Conservation (phyloP, 1,140 invertebrate genomes). For the Trissolcus basalis region DNA sequence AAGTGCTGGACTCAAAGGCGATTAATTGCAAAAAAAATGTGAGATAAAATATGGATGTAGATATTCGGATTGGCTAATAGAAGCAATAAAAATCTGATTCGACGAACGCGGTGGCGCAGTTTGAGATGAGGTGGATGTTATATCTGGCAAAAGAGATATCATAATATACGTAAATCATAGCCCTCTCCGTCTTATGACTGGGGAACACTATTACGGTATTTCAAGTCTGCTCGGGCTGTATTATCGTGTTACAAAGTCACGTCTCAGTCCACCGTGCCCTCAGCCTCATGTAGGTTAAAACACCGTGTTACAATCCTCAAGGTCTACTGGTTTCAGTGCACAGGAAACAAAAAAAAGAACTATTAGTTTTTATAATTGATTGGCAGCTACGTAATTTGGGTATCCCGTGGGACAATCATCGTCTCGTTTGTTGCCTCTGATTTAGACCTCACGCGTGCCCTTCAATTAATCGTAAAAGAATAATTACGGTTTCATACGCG, state of each 20-base stretch:
- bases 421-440: neutral
- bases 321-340: slow-evolving; percentile 25
- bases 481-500: slow-evolving; percentile 6
- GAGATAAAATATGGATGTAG: neutral
- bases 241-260: slow-evolving; percentile 44
- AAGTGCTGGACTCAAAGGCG: too few relatives aligned
- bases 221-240: slow-evolving; percentile 23
- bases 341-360: slow-evolving; percentile 11
- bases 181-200: slow-evolving; percentile 21
- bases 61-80: slow-evolving; percentile 13
- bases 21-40: too few relatives aligned
- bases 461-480: slow-evolving; percentile 22
- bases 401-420: slow-evolving; percentile 6
- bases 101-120: neutral
- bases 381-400: slow-evolving; percentile 19
- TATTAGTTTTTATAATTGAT: slow-evolving; percentile 10
- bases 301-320: slow-evolving; percentile 29
- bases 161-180: slow-evolving; percentile 37
- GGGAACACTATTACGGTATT: slow-evolving; percentile 28
- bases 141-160: slow-evolving; percentile 26
- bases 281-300: slow-evolving; percentile 11
- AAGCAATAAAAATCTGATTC: slow-evolving; percentile 18
- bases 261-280: slow-evolving; percentile 27
- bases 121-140: neutral
- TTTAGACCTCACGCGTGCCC: neutral